Base-by-base conservation (phyloP, 2,113 vertebrate species). In the Albula glossodonta region DNA sequence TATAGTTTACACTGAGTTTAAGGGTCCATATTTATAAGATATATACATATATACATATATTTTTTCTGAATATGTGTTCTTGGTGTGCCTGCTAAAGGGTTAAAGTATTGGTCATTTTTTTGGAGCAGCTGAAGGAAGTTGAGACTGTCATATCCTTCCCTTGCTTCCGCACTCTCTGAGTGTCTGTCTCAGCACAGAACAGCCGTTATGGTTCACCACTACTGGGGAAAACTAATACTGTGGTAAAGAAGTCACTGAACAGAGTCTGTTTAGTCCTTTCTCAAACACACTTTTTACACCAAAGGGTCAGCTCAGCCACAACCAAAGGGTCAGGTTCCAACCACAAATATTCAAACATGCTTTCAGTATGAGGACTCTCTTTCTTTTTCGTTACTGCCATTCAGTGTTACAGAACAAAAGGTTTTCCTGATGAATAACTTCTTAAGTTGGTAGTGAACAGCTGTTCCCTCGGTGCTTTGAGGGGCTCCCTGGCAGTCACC, bases 401-500 rank as follows among this genome's bases (percentile, higher is more conserved):
- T 70, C 63, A n/a, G n/a, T 70, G 63, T 8, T 22, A 2, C 63
- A 70, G 15, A 70, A 41, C 31, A n/a, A n/a, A n/a, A n/a, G 19
- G 15, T n/a, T 70, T 22, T 70, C 2, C 1, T 22, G 2, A 8
- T 56, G 53, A 56, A 5, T 70, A 22, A n/a, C 9, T 4, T 9
- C 66, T 9, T 74, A 31, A 70, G 17, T 8, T 2, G 9, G 1
- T n/a, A 74, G 5, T 74, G 17, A 25, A 74, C 70, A 74, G 2
- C n/a, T 9, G n/a, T n/a, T 31, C 22, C n/a, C 8, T 31, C 17
- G 10, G 70, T 8, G 10, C n/a, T 31, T 4, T 25, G 70, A 5
- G n/a, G n/a, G 22, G n/a, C 7, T 4, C n/a, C 10, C 70, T 31
- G 70, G 9, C 3, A 31, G 77, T 25, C 57, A 17, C 96, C 93